These are phyloP conservation scores for Neosalanx taihuensis DNA, from an alignment of 2,797 vertebrate genomes.

Conservation along the genomic window DNA sequence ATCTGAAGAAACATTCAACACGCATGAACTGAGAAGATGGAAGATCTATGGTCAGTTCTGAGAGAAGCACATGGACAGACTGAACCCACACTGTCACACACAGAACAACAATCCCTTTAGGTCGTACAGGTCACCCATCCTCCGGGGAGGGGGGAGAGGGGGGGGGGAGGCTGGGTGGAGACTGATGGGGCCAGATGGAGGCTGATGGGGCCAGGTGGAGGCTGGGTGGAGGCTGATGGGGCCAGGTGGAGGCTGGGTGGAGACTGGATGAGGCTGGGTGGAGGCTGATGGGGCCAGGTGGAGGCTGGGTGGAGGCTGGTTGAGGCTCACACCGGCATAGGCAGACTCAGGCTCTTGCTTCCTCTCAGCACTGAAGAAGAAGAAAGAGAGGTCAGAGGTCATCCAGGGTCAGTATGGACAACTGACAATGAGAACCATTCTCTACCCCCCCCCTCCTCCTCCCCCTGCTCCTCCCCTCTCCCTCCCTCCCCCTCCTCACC, in stretches of 20 bases:
- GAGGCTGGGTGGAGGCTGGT: slow-evolving; percentile 25
- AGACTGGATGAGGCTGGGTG: slow-evolving; percentile 23
- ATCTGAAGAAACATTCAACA: slow-evolving; percentile 1
- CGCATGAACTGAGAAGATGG: slow-evolving; percentile 2
- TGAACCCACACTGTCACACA: not conserved
- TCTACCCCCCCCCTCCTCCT: no score
- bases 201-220: not conserved
- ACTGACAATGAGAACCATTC: not conserved
- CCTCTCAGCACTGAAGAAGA: slow-evolving; percentile 65
- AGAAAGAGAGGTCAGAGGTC: not conserved
- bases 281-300: not conserved
- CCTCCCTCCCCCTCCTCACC: slow-evolving; percentile 64
- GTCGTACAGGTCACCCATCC: slow-evolving; percentile 13
- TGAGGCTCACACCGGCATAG: slow-evolving; percentile 67
- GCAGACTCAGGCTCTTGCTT: slow-evolving; percentile 70
- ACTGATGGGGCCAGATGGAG: not conserved
- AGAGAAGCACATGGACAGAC: slow-evolving; percentile 9
- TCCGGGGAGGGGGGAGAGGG: not conserved
- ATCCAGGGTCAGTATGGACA: not conserved
- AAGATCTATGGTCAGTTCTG: slow-evolving; percentile 26
- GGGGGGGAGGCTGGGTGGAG: not conserved
- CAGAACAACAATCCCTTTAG: slow-evolving; percentile 21
- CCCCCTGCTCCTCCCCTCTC: no score
- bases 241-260: not conserved
- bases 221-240: not conserved